Evolutionary conservation across 2,888 invertebrate genomes (phyloP), one percentile per base, ranked within the genome.

Genomic region (Polylopha cassiicola): DNA sequence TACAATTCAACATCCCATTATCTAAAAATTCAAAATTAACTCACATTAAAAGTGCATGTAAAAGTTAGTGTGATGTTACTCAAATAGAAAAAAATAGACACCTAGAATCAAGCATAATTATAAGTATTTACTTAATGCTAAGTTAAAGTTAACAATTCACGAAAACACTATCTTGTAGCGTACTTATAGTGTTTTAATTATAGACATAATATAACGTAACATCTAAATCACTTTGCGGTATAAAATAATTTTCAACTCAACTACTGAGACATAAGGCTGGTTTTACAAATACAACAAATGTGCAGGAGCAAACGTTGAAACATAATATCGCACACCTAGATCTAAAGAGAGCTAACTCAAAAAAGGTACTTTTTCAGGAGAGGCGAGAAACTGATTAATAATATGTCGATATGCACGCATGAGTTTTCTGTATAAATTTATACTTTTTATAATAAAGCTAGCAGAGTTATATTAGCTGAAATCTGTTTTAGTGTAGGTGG

Each of bases 61-160:
- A 55, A 55, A 46, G 48, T 64, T 50, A 58, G 43, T 62, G 70
- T 75, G 67, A 73, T 73, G 61, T 53, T 51, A 54, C 48, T 41
- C 52, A 63, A 60, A 57, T 55, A 49, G 48, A 37, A 50, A 59
- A 64, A 67, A 64, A 66, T 61, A 71, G 58, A 59, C 72, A 72
- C 68, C 66, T 68, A 65, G 48, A 46, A 50, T 58, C 43, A 48
- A 51, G 41, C 36, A 36, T 30, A 32, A 22, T 22, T 52, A 57
- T 55, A 55, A 57, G 58, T 54, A 56, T 46, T 42, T 53, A 20
- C 43, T 47, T 50, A 52, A 50, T 32, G 36, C 46, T 52, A 44
- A 32, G 48, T 55, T 54, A 55, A 53, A 56, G 55, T 55, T 58
- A 63, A 61, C 52, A 58, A 55, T 55, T 57, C 54, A 52, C 60